Base-by-base conservation (phyloP, 1,140 invertebrate species). In the Harpegnathos saltator region DNA sequence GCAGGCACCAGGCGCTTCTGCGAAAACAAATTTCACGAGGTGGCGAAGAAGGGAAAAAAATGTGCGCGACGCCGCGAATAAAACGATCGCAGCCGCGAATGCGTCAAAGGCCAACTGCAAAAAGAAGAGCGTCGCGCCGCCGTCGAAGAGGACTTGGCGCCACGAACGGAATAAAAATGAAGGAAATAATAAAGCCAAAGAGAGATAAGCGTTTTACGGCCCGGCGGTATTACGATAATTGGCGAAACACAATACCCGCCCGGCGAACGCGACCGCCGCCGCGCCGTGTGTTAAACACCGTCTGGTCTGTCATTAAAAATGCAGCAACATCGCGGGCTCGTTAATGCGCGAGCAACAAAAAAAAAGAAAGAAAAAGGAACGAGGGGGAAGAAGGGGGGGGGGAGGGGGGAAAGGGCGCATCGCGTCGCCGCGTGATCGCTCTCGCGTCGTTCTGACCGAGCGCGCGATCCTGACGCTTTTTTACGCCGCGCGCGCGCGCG, bases 271-370 rank as follows among this genome's bases (percentile, higher is more conserved):
- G 58, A 77, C 44, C 14, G 14, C 12, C 24, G 24, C 24, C 52
- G 19, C n/a, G 24, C 26, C n/a, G 7, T 14, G 4, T 19, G 14
- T 44, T 68, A 58, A 58, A 22, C 33, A 50, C 17, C 33, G 52
- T 7, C 1, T 59, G 3, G 63, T n/a, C n/a, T 58, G 63, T 59
- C 22, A 48, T 80, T 71, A 71, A 71, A 78, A 71, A 44, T 80
- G 38, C 17, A 19, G 63, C 3, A 19, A 29, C 65, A 59, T 22
- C n/a, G 17, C 3, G 14, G 17, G 1, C 1, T 12, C 29, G 29
- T 77, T 66, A 77, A 77, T 22, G 17, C 71, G 33, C 15, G 19
- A 24, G 66, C 15, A 58, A 80, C 22, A 80, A 59, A 12, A 1
- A 77, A 22, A 48, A 80, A 33, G 58, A 59, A 9, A 44, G 11